Evolutionary conservation across 2,797 vertebrate species (phyloP).

Genomic region (Cyprinella venusta): DNA sequence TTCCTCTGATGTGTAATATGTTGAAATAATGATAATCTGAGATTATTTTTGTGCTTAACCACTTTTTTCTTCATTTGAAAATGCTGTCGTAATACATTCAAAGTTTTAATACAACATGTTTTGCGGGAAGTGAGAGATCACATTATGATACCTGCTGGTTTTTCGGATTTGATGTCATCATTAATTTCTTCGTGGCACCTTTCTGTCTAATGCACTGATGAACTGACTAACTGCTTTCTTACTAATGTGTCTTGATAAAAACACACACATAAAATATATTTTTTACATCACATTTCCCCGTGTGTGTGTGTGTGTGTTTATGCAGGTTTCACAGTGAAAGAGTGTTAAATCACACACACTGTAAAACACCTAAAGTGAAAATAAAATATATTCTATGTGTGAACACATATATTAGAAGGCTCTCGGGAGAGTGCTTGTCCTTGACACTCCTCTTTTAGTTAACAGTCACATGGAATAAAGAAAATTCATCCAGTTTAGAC

Average conservation of each 20-base stretch:
- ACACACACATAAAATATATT: not conserved
- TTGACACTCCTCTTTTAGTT: constrained; percentile 25
- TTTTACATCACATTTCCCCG: not conserved
- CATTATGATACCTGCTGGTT: constrained; percentile 20
- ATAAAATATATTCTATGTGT: constrained; percentile 4
- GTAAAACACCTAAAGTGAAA: constrained; percentile 40
- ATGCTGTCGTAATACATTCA: not conserved
- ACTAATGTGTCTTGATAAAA: constrained; percentile 35
- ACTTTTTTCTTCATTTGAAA: not conserved
- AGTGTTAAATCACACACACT: constrained; percentile 41
- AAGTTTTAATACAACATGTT: not conserved
- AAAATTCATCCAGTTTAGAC: not conserved
- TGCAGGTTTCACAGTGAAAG: not conserved
- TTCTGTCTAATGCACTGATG: constrained; percentile 39
- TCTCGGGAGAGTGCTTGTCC: constrained; percentile 4
- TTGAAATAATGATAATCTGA: not conserved
- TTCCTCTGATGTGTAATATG: not conserved
- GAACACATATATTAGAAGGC: constrained; percentile 24
- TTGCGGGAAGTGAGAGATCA: constrained; percentile 12
- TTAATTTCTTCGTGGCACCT: constrained; percentile 10
- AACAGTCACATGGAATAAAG: not conserved
- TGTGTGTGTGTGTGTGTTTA: not conserved
- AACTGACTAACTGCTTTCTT: constrained; percentile 38
- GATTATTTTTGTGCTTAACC: not conserved
- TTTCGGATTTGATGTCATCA: constrained; percentile 37